Percentiles rank a stretch among this genome's conserved stretches.
Evolutionary conservation across 2,888 invertebrate genomes (phyloP).

Genomic region (Agrypnus murinus): DNA sequence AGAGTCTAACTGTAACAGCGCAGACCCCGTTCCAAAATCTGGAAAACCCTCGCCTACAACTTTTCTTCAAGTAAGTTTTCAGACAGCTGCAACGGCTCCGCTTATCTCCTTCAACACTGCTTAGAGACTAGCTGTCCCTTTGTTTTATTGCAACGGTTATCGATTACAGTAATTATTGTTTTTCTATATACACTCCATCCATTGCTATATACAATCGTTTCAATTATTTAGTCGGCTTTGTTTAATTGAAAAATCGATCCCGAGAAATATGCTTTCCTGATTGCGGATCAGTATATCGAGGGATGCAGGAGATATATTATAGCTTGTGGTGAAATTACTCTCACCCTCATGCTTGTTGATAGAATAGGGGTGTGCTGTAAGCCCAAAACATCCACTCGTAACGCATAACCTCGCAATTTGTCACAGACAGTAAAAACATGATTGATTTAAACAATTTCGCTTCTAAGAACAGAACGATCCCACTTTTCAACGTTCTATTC

Average conservation of each 20-base stretch:
- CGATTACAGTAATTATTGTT: slow-evolving; percentile 51
- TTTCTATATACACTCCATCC: too few relatives aligned
- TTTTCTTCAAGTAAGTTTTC: slow-evolving; percentile 58
- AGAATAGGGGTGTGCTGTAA: slow-evolving; percentile 16
- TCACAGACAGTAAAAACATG: slow-evolving; percentile 21
- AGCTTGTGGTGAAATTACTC: slow-evolving; percentile 19
- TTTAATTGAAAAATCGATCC: slow-evolving; percentile 56
- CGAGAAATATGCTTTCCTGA: slow-evolving; percentile 11
- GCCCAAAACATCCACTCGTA: slow-evolving; percentile 29
- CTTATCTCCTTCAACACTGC: slow-evolving; percentile 32
- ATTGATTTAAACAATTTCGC: slow-evolving; percentile 25
- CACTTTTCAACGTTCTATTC: slow-evolving; percentile 18
- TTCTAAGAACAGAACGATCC: slow-evolving; percentile 24
- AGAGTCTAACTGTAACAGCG: slow-evolving; percentile 63
- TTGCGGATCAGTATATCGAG: slow-evolving; percentile 5
- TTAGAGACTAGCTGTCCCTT: slow-evolving; percentile 36
- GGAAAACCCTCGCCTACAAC: slow-evolving; percentile 65
- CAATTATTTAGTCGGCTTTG: slow-evolving; percentile 27
- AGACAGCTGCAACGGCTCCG: slow-evolving; percentile 20
- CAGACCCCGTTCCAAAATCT: slow-evolving; percentile 66
- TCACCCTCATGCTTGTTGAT: slow-evolving; percentile 24
- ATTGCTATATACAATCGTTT: slow-evolving; percentile 45
- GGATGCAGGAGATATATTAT: slow-evolving; percentile 15
- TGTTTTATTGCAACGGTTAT: slow-evolving; percentile 42
- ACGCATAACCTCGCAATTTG: slow-evolving; percentile 27